Evolutionary conservation across 2,888 invertebrate genomes (phyloP), one percentile per base, ranked within the genome.

Genomic region (Chrysopilus asiliformis): DNA sequence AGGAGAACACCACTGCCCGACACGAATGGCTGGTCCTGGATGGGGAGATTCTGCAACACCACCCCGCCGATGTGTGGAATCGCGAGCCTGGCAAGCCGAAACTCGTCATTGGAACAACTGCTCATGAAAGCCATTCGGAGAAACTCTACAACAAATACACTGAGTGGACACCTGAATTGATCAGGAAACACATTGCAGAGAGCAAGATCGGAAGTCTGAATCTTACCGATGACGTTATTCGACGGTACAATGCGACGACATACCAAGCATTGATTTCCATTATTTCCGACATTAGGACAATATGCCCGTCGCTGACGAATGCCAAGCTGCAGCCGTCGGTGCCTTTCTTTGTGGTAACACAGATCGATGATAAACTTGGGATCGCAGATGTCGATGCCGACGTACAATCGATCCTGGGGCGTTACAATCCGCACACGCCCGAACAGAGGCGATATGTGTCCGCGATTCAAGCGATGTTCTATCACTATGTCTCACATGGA

Each of bases 401-500:
- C 53, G 70, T 81, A 1, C 72, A 74, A 35, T 85, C 85, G 1
- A 86, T 89, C 46, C 68, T 89, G 30, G 84, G 81, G 1, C 71
- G 75, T 10, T 83, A 79, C 48, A 75, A 77, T 41, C 76, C 79
- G 1, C 74, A 73, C 47, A 75, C 75, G 25, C 74, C 77, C 0
- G 78, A 79, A 49, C 82, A 84, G 53, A 71, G 78, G 27, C 68
- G 79, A 13, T 86, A 76, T 53, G 73, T 81, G 47, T 72, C 78
- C 1, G 78, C 84, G 9, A 80, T 87, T 69, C 84, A 85, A 53
- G 76, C 79, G 44, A 60, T 85, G 19, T 89, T 89, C 60, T 85
- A 84, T 58, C 74, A 80, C 49, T 89, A 74, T 50, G 82, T 85
- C 2, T 74, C 79, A 69, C 74, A 79, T 46, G 85, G 82, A n/a